Conservation (phyloP, 2,797 vertebrate genomes). For the Platalea minor region DNA sequence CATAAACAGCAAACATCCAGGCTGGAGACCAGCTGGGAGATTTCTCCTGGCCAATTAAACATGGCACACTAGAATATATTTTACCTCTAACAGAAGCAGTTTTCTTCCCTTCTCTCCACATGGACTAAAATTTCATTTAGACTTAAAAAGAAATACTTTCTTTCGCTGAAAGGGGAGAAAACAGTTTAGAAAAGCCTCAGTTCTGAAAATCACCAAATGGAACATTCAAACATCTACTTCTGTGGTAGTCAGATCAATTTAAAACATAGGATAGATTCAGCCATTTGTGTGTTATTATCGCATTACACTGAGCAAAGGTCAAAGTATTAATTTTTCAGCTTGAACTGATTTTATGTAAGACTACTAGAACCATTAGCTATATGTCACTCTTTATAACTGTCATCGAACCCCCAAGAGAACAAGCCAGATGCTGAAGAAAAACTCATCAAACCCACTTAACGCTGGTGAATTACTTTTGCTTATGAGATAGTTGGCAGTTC, state of each 20-base stretch:
- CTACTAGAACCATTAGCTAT: neutral
- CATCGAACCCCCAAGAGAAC: neutral
- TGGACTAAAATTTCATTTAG: neutral
- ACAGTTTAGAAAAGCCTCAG: neutral
- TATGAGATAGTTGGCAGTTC: neutral
- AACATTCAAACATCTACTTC: neutral
- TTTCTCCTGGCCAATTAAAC: neutral
- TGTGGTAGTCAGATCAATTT: neutral
- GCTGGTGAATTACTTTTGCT: neutral
- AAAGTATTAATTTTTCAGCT: neutral
- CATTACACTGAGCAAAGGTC: neutral
- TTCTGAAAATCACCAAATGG: neutral
- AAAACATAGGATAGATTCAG: neutral
- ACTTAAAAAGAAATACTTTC: neutral
- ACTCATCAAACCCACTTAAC: neutral
- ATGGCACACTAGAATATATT: neutral
- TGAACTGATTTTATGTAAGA: neutral
- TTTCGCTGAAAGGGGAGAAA: neutral
- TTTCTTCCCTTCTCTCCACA: neutral
- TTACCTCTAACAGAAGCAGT: neutral
- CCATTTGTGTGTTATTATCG: neutral
- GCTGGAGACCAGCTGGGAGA: neutral
- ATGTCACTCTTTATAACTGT: neutral
- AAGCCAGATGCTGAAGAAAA: neutral
- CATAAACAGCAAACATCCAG: neutral